These are phyloP conservation scores for Alosa sapidissima DNA, from an alignment of 2,797 vertebrate genomes.

Conservation along the genomic window DNA sequence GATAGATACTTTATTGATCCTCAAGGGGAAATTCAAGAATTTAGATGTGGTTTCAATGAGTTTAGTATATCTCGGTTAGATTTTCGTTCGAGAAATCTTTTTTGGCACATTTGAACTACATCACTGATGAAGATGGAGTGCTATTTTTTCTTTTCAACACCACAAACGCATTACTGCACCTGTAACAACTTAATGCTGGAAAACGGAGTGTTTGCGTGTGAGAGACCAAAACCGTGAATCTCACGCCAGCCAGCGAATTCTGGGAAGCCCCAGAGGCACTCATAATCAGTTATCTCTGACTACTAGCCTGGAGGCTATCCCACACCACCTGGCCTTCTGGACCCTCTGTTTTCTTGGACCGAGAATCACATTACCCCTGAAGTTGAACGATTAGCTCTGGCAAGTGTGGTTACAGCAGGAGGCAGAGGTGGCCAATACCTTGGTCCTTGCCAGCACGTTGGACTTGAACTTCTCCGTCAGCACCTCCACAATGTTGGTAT, in stretches of 20 bases:
- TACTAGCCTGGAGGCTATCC: background rate
- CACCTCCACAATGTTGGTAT: slow-evolving; percentile 59
- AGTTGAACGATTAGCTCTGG: slow-evolving; percentile 18
- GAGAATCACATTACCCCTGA: background rate
- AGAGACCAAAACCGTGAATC: background rate
- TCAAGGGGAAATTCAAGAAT: too few relatives aligned
- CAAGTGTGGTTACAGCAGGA: background rate
- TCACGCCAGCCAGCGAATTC: background rate
- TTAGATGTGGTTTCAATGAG: too few relatives aligned
- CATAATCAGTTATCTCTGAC: slow-evolving; percentile 7
- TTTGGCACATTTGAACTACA: background rate
- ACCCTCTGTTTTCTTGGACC: background rate
- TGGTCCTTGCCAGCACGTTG: slow-evolving; percentile 63
- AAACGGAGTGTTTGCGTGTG: background rate
- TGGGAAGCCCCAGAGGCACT: background rate
- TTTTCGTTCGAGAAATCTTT: too few relatives aligned
- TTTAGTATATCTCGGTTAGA: too few relatives aligned
- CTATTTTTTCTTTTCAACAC: background rate
- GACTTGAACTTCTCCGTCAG: slow-evolving; percentile 64
- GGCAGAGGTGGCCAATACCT: slow-evolving; percentile 44
- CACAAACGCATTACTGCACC: background rate
- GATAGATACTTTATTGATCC: too few relatives aligned
- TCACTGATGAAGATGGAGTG: background rate
- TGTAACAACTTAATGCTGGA: background rate
- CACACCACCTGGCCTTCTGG: slow-evolving; percentile 7